Percentiles rank a stretch among this genome's conserved stretches.
These are phyloP conservation scores for Leptura quadrifasciata DNA, from an alignment of 2,888 invertebrate species.

Conservation along the genomic window DNA sequence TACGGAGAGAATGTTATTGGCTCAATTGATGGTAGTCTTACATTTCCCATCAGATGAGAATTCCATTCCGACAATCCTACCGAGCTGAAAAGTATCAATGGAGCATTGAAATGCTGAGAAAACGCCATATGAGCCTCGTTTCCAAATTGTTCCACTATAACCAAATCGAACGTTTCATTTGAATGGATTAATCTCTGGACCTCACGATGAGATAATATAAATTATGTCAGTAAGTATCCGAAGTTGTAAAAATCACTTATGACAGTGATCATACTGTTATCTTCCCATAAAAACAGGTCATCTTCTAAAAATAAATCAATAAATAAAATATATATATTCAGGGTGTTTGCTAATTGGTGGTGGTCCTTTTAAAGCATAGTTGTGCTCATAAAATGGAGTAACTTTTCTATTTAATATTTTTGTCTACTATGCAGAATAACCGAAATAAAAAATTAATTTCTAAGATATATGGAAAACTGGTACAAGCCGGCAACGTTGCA, in stretches of 20 bases:
- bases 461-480: too few species aligned
- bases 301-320: too few species aligned
- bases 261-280: neutral
- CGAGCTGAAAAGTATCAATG: slow-evolving; percentile 68
- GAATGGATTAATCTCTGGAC: slow-evolving; percentile 67
- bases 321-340: too few species aligned
- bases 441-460: too few species aligned
- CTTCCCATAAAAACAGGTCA: slow-evolving; percentile 15
- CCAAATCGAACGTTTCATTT: slow-evolving; percentile 68
- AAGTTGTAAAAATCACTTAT: slow-evolving; percentile 15
- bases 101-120: slow-evolving; percentile 66
- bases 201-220: slow-evolving; percentile 66
- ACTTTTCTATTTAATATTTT: too few species aligned
- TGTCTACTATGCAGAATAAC: too few species aligned
- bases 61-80: slow-evolving; percentile 72
- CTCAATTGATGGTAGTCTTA: slow-evolving; percentile 74
- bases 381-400: too few species aligned
- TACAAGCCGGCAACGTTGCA: too few species aligned
- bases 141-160: slow-evolving; percentile 73
- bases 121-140: slow-evolving; percentile 73
- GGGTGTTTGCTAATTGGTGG: too few species aligned
- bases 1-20: slow-evolving; percentile 73
- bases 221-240: neutral
- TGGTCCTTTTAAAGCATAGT: too few species aligned
- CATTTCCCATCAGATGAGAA: slow-evolving; percentile 73